Percentiles rank a stretch among this genome's conserved stretches.
Evolutionary conservation across 2,797 vertebrate genomes (phyloP).

Genomic region (Falco berigora): DNA sequence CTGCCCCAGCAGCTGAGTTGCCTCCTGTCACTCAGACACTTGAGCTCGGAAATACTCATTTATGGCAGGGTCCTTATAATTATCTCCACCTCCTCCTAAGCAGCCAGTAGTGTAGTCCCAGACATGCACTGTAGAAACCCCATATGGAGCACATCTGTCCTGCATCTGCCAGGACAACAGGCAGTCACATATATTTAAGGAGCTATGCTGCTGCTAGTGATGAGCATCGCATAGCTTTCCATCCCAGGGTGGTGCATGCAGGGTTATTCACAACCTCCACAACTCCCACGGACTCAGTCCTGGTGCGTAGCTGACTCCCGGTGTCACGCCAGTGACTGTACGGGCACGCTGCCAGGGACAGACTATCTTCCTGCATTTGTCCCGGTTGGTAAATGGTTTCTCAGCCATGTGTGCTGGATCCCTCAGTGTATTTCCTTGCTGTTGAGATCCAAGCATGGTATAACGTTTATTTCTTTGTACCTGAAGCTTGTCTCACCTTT

Average conservation of each 20-base stretch:
- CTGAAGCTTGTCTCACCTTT: neutral
- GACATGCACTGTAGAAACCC: neutral
- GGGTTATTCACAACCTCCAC: neutral
- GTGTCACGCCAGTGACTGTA: neutral
- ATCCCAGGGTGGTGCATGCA: neutral
- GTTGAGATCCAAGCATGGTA: neutral
- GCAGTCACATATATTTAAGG: neutral
- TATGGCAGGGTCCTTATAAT: neutral
- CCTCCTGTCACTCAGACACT: neutral
- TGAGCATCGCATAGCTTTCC: neutral
- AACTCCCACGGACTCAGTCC: neutral
- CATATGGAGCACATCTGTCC: neutral
- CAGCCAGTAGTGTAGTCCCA: accelerated
- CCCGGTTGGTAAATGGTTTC: neutral
- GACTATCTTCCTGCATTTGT: neutral
- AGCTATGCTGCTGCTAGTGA: neutral
- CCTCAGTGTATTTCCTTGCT: neutral
- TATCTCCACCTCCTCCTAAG: neutral
- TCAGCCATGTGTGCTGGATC: neutral
- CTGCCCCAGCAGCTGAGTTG: neutral
- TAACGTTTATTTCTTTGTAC: neutral
- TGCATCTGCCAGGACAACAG: neutral
- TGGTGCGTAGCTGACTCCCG: neutral
- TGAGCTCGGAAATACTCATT: neutral
- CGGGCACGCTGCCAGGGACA: neutral